Percentiles rank a stretch among this genome's conserved stretches.
Conservation (phyloP, 2,888 invertebrate species). For the Drosophila hamatofila region DNA sequence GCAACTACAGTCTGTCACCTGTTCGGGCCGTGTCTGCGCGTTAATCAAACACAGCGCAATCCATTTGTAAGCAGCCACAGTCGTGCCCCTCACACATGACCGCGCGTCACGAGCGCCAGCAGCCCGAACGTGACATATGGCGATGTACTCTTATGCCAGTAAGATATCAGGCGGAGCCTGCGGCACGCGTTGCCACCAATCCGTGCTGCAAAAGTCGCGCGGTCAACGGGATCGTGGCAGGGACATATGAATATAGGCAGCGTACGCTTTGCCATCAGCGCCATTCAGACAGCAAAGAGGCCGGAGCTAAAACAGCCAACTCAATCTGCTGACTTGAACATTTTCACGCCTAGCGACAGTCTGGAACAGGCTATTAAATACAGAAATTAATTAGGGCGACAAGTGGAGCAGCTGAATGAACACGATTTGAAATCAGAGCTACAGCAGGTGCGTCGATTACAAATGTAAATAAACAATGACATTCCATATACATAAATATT, state of each 20-base stretch:
- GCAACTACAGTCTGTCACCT: constrained; percentile 42
- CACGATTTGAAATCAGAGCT: constrained; percentile 63
- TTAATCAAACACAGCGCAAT: constrained; percentile 30
- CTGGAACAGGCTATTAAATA: neutral
- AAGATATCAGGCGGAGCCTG: constrained; percentile 85
- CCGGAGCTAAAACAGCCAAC: constrained; percentile 9
- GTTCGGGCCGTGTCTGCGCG: constrained; percentile 40
- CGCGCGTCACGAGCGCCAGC: constrained; percentile 60
- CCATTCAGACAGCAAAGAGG: constrained; percentile 16
- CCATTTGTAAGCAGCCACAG: constrained; percentile 5
- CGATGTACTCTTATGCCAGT: constrained; percentile 86
- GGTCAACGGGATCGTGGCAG: constrained; percentile 83
- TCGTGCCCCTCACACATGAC: constrained; percentile 70
- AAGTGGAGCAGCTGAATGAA: constrained; percentile 62
- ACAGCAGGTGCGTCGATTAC: constrained; percentile 73
- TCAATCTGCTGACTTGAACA: constrained; percentile 17
- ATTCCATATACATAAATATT: neutral
- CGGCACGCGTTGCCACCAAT: constrained; percentile 85
- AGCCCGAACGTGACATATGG: constrained; percentile 85
- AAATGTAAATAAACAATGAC: neutral
- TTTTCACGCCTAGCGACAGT: constrained; percentile 43
- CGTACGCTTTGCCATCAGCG: constrained; percentile 7
- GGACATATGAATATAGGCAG: constrained; percentile 25
- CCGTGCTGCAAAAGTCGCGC: constrained; percentile 84
- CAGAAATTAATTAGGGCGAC: constrained; percentile 45